Evolutionary conservation across 2,113 vertebrate genomes (phyloP), one percentile per base, ranked within the genome.

Genomic region (Festucalex cinctus): DNA sequence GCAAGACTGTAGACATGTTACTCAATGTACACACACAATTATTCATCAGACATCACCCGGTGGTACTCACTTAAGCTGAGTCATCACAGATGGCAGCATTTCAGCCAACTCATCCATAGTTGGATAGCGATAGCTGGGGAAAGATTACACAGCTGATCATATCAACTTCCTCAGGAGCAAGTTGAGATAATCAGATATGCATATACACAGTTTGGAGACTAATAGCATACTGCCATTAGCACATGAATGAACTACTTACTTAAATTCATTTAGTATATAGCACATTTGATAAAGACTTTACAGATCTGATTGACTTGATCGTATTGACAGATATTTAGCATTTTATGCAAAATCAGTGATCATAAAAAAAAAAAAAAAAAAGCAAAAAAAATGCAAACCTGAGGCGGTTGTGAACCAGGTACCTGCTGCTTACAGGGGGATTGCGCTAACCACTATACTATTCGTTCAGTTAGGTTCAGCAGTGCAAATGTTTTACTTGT

Each of bases 91-190:
- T 2, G 94, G 93, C 74, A 98, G 85, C 97, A 99, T 98, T 89
- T 98, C 95, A 9, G 97, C 94, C 77, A 98, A 80, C 72, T 98
- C 94, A 75, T 98, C 96, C 95, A 96, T 96, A 66, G 93, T 95
- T 0, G 97, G 96, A 78, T 98, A 98, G 79, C 93, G 94, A 78
- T 96, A 98, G 67, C 97, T 98, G 83, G 26, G 76, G 35, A 78
- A 36, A 22, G 26, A 73, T 1, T 37, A 46, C 26, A 22, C 1
- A n/a, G 76, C 37, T 17, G 26, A 70, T 5, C 39, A 46, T 4
- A 3, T 17, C 4, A 12, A 28, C 24, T 16, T 14, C 16, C 9
- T 17, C 19, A 10, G 0, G 28, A 5, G 65, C 0, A 64, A 68
- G 63, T 17, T 39, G 17, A 64, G 53, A 19, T 65, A 0, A 58